Conservation (phyloP, 2,797 vertebrate genomes). For the Nyctalus aviator region DNA sequence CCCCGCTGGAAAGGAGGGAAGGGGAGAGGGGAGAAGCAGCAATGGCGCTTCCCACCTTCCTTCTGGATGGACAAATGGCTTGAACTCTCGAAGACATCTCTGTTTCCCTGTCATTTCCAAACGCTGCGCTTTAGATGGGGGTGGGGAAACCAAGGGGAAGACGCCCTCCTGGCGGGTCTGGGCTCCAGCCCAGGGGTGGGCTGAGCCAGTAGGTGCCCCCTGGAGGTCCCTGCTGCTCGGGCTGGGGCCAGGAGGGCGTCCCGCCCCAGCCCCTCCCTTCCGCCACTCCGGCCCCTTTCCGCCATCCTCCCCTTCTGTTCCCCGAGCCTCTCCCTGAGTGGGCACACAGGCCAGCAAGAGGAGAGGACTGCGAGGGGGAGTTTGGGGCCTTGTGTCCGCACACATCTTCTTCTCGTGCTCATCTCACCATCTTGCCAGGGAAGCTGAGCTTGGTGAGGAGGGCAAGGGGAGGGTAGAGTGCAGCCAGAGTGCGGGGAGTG, state of each 20-base stretch:
- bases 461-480: not conserved
- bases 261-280: not conserved
- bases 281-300: not conserved
- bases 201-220: not conserved
- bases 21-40: not conserved
- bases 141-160: not conserved
- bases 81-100: not conserved
- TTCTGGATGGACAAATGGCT: not conserved
- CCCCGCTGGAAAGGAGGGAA: not conserved
- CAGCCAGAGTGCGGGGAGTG: slow-evolving; percentile 4
- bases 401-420: slow-evolving; percentile 78
- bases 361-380: slow-evolving; percentile 32
- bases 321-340: not conserved
- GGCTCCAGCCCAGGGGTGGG: not conserved
- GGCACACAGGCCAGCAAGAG: not conserved
- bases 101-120: not conserved
- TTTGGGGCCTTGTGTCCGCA: slow-evolving; percentile 51
- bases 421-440: slow-evolving; percentile 26
- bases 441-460: slow-evolving; percentile 49
- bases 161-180: not conserved
- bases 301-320: not conserved
- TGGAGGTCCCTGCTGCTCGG: not conserved
- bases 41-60: not conserved
- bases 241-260: not conserved
- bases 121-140: not conserved